Percentiles rank a stretch among this genome's conserved stretches.
These are phyloP conservation scores for Prosopocoilus inquinatus DNA, from an alignment of 2,888 invertebrate species.

Conservation along the genomic window DNA sequence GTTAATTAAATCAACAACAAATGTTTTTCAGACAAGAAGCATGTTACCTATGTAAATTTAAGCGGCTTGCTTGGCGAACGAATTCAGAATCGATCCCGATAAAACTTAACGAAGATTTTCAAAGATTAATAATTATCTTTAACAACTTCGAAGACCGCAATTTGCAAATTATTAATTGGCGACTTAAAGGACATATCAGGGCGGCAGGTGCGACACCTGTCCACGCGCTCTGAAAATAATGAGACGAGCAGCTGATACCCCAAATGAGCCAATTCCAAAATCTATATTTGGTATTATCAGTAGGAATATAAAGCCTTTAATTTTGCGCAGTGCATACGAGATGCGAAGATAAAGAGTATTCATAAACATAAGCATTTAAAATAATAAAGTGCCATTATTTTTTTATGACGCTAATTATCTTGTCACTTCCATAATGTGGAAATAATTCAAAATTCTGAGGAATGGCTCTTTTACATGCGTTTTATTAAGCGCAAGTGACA, in stretches of 20 bases:
- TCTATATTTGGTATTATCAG: conserved; percentile 17
- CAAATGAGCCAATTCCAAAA: conserved; percentile 12
- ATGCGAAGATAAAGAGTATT: conserved; percentile 6
- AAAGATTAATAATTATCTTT: conserved; percentile 7
- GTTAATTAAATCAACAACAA: too few species aligned
- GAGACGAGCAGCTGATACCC: conserved; percentile 32
- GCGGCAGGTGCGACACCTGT: conserved; percentile 32
- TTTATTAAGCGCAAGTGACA: conserved; percentile 4
- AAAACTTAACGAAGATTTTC: not conserved
- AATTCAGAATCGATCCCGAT: not conserved
- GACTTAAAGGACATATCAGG: conserved; percentile 24
- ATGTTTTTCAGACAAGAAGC: too few species aligned
- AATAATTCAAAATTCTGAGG: not conserved
- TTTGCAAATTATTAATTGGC: conserved; percentile 27
- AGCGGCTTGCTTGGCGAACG: not conserved
- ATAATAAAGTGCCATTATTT: not conserved
- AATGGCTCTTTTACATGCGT: conserved; percentile 9
- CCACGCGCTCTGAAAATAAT: conserved; percentile 30
- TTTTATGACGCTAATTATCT: conserved; percentile 10
- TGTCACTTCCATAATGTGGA: conserved; percentile 2
- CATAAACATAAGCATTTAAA: conserved; percentile 5
- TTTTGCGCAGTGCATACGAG: conserved; percentile 2
- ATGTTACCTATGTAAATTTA: too few species aligned
- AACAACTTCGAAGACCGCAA: conserved; percentile 11
- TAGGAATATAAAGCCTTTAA: conserved; percentile 8